Conservation (phyloP, 2,113 vertebrate genomes). For the Psammodynastes pulverulentus region DNA sequence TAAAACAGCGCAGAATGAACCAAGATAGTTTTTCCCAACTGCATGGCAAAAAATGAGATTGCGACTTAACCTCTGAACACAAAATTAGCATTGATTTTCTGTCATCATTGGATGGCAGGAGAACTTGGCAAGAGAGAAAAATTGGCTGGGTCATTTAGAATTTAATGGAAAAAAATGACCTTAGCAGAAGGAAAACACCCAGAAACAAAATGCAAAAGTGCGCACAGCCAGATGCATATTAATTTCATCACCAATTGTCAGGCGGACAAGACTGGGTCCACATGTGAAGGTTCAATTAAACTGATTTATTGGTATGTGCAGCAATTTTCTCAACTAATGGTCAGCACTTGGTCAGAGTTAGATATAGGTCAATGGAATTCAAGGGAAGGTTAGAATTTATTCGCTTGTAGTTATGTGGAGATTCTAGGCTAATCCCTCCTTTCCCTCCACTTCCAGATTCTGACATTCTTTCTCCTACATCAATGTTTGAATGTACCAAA, state of each 20-base stretch:
- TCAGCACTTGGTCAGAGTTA: too few species aligned
- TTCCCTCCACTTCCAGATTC: not conserved
- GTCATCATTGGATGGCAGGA: not conserved
- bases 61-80: not conserved
- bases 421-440: not conserved
- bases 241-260: not conserved
- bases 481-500: not conserved
- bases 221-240: not conserved
- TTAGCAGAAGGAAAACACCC: not conserved
- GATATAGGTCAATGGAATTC: not conserved
- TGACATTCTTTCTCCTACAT: not conserved
- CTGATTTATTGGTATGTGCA: not conserved
- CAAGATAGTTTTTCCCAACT: not conserved
- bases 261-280: not conserved
- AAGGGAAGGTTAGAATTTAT: not conserved
- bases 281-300: not conserved
- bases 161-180: not conserved
- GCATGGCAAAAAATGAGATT: not conserved
- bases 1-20: not conserved
- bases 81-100: conserved; percentile 17
- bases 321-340: not conserved
- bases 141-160: not conserved
- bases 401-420: not conserved
- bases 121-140: not conserved
- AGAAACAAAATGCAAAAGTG: not conserved